Base-by-base conservation (phyloP, 2,113 vertebrate species). In the Misgurnus mizolepis region DNA sequence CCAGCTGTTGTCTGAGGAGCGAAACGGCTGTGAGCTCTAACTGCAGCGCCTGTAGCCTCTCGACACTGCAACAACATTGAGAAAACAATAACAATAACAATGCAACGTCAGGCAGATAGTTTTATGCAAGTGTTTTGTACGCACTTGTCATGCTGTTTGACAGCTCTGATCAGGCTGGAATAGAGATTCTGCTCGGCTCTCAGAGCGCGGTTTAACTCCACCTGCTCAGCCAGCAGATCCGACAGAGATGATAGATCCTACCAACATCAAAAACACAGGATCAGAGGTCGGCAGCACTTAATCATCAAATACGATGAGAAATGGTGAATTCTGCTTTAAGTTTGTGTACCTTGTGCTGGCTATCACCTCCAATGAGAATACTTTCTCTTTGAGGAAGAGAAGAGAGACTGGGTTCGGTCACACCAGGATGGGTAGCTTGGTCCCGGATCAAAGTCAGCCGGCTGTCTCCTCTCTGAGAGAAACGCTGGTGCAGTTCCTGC, bases 81-180 rank as follows among this genome's bases (percentile, higher is more conserved):
- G 6, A 55, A 58, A 17, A 58, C 55, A 18, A n/a, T 17, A 18
- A 0, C 9, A 14, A 4, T 5, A 15, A 53, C 50, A 15, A 4
- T 50, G 9, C 49, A 50, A 12, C 15, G 50, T 15, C 12, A 12
- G 11, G 14, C 50, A 53, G 50, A 53, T 14, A 12, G 50, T 53
- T 4, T 12, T 5, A 53, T 11, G 11, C 11, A 0, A 12, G 49
- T 53, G 49, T 53, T n/a, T 53, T 12, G 7, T 45, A 75, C 89
- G 83, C 83, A 99, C 97, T 96, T 95, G 86, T 96, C 93, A 0
- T 94, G 92, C 78, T 96, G 94, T 85, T 94, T 95, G 56, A 98
- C 93, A 8, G 95, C 93, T 67, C 94, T 92, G 67, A 96, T 92
- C 55, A 98, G 89, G 0, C 87, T 94, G 27, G 93, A 90, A 87